Percentiles rank a stretch among this genome's conserved stretches.
Conservation (phyloP, 2,797 vertebrate genomes). For the Salmo trutta region DNA sequence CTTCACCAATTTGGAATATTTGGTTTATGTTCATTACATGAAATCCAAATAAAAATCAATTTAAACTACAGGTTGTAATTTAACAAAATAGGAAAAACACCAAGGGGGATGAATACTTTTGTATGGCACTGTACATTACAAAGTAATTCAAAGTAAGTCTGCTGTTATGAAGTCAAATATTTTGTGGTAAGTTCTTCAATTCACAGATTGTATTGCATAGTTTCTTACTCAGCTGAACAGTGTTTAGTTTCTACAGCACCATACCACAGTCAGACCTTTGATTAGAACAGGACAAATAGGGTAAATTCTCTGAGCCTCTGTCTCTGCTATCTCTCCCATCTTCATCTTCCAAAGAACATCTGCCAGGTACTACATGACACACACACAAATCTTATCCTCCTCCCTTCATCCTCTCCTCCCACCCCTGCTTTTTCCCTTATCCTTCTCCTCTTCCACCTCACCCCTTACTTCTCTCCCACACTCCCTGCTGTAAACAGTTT, state of each 20-base stretch:
- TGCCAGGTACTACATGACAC: background rate
- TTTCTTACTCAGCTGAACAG: background rate
- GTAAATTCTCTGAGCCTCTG: background rate
- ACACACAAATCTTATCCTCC: background rate
- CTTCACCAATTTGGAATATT: too few relatives aligned
- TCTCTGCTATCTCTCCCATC: background rate
- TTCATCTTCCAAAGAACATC: background rate
- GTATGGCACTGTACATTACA: too few relatives aligned
- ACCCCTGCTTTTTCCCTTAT: background rate
- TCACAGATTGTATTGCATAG: background rate
- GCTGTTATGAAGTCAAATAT: too few relatives aligned
- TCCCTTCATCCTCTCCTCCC: background rate
- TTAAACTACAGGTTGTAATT: too few relatives aligned
- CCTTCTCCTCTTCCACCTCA: background rate
- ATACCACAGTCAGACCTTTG: background rate
- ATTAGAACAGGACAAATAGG: background rate
- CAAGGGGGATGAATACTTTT: too few relatives aligned
- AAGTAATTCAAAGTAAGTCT: too few relatives aligned
- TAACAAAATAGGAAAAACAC: too few relatives aligned
- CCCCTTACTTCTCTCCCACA: background rate
- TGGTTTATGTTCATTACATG: too few relatives aligned
- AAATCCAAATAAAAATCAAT: too few relatives aligned
- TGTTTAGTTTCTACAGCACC: background rate
- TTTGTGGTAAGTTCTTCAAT: background rate
- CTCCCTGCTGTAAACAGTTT: conserved; percentile 39